Evolutionary conservation across 2,888 invertebrate genomes (phyloP).

Genomic region (Himalopsyche japonica): DNA sequence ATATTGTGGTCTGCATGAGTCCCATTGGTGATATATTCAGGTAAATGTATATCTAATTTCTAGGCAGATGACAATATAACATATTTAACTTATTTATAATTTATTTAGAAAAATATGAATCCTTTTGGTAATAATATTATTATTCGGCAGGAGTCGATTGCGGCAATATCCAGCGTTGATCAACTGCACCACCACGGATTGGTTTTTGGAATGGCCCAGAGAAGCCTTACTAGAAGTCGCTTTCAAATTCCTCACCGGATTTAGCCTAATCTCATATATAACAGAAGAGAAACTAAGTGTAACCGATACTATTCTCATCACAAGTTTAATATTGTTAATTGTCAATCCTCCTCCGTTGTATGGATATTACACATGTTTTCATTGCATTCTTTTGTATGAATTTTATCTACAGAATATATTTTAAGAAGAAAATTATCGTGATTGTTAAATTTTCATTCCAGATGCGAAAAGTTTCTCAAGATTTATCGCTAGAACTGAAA

Average conservation of each 20-base stretch:
- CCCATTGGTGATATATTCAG: slow-evolving; percentile 84
- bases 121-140: background rate
- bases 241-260: slow-evolving; percentile 74
- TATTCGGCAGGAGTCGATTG: slow-evolving; percentile 67
- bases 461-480: background rate
- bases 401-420: too few species aligned
- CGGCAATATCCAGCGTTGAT: slow-evolving; percentile 87
- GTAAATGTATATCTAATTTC: slow-evolving; percentile 42
- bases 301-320: background rate
- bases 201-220: slow-evolving; percentile 88
- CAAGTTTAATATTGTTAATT: background rate
- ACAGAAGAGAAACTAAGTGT: slow-evolving; percentile 55
- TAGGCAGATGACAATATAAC: background rate
- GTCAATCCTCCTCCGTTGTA: background rate
- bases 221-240: slow-evolving; percentile 90
- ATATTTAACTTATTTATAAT: too few species aligned
- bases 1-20: slow-evolving; percentile 84
- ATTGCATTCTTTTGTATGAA: too few species aligned
- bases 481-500: slow-evolving; percentile 56
- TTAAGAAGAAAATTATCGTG: too few species aligned
- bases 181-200: slow-evolving; percentile 86
- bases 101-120: background rate
- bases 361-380: too few species aligned
- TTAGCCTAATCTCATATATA: slow-evolving; percentile 72
- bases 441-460: background rate